Conservation (phyloP, 2,888 invertebrate genomes). For the Tenthredo notha region DNA sequence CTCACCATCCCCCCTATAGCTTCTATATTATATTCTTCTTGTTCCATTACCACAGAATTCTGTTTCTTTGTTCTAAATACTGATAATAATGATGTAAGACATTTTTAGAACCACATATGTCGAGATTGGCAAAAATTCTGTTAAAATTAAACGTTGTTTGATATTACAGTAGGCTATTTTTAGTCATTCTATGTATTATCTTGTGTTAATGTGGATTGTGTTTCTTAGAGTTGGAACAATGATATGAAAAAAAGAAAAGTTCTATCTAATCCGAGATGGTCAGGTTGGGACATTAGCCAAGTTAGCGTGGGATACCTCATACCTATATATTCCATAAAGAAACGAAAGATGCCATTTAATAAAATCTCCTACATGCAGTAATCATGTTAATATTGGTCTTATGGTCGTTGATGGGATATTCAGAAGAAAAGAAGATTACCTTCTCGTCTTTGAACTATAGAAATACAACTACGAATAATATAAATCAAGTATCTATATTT, state of each 20-base stretch:
- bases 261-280: no score
- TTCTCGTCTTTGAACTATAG: not conserved
- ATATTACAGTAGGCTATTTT: not conserved
- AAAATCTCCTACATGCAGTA: no score
- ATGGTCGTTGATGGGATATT: no score
- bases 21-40: not conserved
- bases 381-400: no score
- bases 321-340: no score
- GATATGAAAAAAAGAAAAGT: no score
- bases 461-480: not conserved
- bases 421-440: not conserved
- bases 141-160: not conserved
- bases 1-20: not conserved
- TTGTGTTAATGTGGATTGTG: no score
- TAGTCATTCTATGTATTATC: not conserved
- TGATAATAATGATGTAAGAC: not conserved
- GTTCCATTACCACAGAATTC: not conserved
- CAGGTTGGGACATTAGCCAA: no score
- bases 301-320: no score
- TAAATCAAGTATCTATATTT: not conserved
- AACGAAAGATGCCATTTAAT: no score
- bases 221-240: no score
- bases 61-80: not conserved
- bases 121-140: not conserved
- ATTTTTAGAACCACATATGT: not conserved